A percentile compares a stretch with the other conserved stretches of the same genome.
These are phyloP conservation scores for Glossophaga mutica DNA, from an alignment of 2,797 vertebrate genomes.

Conservation along the genomic window DNA sequence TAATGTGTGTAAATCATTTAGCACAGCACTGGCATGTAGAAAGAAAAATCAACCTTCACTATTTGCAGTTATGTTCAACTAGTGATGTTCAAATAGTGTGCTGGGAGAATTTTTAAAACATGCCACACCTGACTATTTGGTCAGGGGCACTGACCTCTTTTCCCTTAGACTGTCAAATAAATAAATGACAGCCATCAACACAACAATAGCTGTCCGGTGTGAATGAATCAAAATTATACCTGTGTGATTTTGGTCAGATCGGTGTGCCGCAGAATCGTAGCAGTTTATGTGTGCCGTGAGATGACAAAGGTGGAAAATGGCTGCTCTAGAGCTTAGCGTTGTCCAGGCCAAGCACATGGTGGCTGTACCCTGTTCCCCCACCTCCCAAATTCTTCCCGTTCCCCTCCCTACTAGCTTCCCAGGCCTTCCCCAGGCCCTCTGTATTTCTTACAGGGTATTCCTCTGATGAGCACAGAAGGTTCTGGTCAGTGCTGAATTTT, in stretches of 20 bases:
- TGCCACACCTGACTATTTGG: background rate
- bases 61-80: background rate
- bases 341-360: background rate
- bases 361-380: background rate
- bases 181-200: background rate
- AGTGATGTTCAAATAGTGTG: background rate
- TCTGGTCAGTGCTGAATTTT: background rate
- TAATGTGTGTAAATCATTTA: background rate
- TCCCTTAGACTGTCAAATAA: background rate
- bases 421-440: background rate
- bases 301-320: background rate
- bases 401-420: background rate
- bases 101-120: background rate
- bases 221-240: background rate
- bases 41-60: background rate
- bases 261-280: background rate
- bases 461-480: background rate
- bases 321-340: background rate
- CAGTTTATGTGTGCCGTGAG: background rate
- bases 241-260: background rate
- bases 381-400: background rate
- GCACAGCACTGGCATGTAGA: background rate
- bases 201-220: background rate
- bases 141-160: background rate
- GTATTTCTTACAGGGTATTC: background rate